These are phyloP conservation scores for Drosophila mimetica DNA, from an alignment of 2,888 invertebrate genomes.

Conservation along the genomic window DNA sequence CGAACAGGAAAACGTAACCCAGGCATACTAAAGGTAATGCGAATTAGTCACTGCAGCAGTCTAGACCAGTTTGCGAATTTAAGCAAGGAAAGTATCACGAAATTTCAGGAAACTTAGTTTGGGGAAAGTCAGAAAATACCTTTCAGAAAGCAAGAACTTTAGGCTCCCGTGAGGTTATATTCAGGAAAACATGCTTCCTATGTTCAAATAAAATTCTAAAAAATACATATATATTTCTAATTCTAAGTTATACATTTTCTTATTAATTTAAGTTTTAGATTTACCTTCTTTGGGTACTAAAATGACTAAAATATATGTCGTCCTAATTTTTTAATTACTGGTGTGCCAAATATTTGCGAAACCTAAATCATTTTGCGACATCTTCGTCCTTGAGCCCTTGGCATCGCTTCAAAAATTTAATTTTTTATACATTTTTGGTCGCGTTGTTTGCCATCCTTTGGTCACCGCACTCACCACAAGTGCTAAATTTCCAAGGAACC, in stretches of 20 bases:
- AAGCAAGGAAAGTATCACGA: too few species aligned
- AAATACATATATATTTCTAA: background rate
- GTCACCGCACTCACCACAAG: conserved; percentile 59
- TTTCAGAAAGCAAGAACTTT: too few species aligned
- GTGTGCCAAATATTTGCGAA: conserved; percentile 24
- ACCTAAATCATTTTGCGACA: conserved; percentile 22
- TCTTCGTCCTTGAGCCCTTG: conserved; percentile 12
- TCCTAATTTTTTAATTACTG: conserved; percentile 26
- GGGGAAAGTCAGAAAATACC: too few species aligned
- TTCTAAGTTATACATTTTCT: too few species aligned
- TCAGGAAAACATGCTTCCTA: too few species aligned
- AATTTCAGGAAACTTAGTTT: background rate
- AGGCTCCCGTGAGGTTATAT: background rate
- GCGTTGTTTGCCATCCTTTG: conserved; percentile 13
- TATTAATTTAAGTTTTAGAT: background rate
- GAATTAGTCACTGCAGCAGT: background rate
- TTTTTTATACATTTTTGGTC: conserved; percentile 44
- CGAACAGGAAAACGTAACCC: background rate
- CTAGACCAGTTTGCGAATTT: conserved; percentile 4
- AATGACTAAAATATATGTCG: background rate
- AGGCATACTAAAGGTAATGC: conserved; percentile 9
- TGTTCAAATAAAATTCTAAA: too few species aligned
- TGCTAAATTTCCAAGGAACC: conserved; percentile 53
- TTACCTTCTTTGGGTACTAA: background rate
- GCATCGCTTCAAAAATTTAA: conserved; percentile 20